Evolutionary conservation across 2,113 vertebrate species (phyloP), one percentile per base, ranked within the genome.

Genomic region (Strix uralensis): DNA sequence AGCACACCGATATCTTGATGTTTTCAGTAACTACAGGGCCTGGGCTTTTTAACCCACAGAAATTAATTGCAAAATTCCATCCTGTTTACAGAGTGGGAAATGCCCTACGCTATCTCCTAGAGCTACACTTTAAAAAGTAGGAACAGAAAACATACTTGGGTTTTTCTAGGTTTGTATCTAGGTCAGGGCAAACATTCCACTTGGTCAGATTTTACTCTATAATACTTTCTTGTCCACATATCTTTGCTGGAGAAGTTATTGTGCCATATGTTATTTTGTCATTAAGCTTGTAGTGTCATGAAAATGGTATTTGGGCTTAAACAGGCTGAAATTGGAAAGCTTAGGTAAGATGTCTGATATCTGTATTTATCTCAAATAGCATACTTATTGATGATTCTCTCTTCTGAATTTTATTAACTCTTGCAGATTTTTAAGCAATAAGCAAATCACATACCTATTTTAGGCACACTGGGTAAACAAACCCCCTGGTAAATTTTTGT

Each of bases 361-460:
- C 91, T 62, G 36, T 89, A 65, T 91, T 88, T 61, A 81, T 91
- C 82, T 87, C 70, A 75, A 92, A 32, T 65, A 91, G 72, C 72
- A 38, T 57, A 59, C 58, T 87, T 82, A 66, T 88, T 91, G 57
- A 19, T 13, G 11, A 65, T 92, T 78, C 57, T 95, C 81, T 86
- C 67, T 90, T 96, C 92, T 90, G 96, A 96, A 72, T 94, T 94
- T 86, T 87, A 94, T 95, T 97, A 91, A 81, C 67, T 86, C 42
- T 70, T 93, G 57, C 91, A 96, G 59, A 80, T 89, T 87, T 90
- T 89, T 81, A 90, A 96, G 97, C 97, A 97, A 90, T 97, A 98
- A 98, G 94, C 51, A 92, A 80, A 59, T 65, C 0, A 0, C 61
- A 62, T 88, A 49, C 87, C 95, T 61, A 6, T 34, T 90, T 57